Percentiles rank a stretch among this genome's conserved stretches.
These are phyloP conservation scores for Pteria penguin DNA, from an alignment of 2,888 invertebrate genomes.

Conservation along the genomic window DNA sequence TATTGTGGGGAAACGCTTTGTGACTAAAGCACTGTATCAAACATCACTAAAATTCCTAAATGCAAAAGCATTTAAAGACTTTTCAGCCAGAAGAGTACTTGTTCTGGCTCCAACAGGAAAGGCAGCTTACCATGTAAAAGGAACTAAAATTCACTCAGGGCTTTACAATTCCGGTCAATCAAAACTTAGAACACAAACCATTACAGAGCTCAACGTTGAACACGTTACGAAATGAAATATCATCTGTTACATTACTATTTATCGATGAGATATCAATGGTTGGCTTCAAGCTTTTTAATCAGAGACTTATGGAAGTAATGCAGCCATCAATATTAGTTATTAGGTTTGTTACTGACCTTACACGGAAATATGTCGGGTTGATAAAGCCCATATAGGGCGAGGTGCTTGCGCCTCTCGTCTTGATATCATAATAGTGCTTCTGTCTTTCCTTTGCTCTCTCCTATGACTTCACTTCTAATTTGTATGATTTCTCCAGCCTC, in stretches of 20 bases:
- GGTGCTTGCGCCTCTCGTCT: too few relatives aligned
- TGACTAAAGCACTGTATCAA: slow-evolving; percentile 53
- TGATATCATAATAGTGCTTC: too few relatives aligned
- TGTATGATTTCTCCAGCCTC: too few relatives aligned
- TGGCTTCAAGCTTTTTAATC: slow-evolving; percentile 27
- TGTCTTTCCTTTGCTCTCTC: too few relatives aligned
- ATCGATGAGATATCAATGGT: slow-evolving; percentile 42
- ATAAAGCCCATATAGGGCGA: too few relatives aligned
- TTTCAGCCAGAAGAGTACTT: slow-evolving; percentile 23
- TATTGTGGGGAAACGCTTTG: slow-evolving; percentile 54
- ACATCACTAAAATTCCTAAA: slow-evolving; percentile 42
- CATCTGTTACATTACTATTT: slow-evolving; percentile 24
- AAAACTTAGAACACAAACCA: slow-evolving; percentile 27
- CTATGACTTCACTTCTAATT: too few relatives aligned
- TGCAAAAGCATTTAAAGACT: slow-evolving; percentile 41
- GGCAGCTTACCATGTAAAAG: slow-evolving; percentile 44
- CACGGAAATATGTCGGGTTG: too few relatives aligned
- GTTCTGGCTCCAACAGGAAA: slow-evolving; percentile 56
- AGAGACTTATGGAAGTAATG: slow-evolving; percentile 23
- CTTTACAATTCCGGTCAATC: too few relatives aligned
- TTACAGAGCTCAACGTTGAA: slow-evolving; percentile 25
- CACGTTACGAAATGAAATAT: slow-evolving; percentile 17
- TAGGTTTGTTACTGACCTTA: too few relatives aligned
- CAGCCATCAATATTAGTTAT: too few relatives aligned
- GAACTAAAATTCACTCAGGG: slow-evolving; percentile 35